These are phyloP conservation scores for Chrysolina haemoptera DNA, from an alignment of 2,888 invertebrate species.

Conservation along the genomic window DNA sequence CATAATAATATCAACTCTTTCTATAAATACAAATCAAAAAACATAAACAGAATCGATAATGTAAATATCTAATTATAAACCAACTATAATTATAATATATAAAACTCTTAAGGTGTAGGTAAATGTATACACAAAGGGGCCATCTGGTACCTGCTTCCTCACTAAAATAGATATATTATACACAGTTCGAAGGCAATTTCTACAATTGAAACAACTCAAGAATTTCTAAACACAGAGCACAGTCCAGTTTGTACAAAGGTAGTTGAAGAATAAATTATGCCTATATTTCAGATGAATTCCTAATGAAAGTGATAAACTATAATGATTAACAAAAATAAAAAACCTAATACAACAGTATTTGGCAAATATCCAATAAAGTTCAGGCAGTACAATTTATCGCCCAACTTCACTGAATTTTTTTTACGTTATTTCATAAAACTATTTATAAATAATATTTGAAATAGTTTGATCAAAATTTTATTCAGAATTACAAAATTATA, in stretches of 20 bases:
- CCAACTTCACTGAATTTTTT: too few relatives aligned
- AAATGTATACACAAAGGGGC: constrained; percentile 68
- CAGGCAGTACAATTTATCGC: too few relatives aligned
- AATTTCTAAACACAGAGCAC: constrained; percentile 45
- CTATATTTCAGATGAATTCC: not conserved
- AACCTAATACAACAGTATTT: not conserved
- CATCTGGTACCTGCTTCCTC: constrained; percentile 64
- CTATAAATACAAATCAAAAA: constrained; percentile 58
- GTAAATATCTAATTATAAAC: constrained; percentile 64
- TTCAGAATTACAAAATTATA: too few relatives aligned
- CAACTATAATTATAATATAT: constrained; percentile 63
- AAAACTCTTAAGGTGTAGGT: constrained; percentile 68
- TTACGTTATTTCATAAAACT: too few relatives aligned
- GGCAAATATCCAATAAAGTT: too few relatives aligned
- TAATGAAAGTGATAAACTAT: not conserved
- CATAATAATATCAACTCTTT: constrained; percentile 52
- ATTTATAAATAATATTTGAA: too few relatives aligned
- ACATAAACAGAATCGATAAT: constrained; percentile 60
- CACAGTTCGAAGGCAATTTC: constrained; percentile 67
- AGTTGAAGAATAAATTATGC: not conserved
- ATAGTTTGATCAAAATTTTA: too few relatives aligned
- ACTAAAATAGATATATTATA: constrained; percentile 69
- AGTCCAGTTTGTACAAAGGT: constrained; percentile 7
- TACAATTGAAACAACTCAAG: constrained; percentile 64
- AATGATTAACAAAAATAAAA: not conserved